phyloP scores from a whole-genome alignment of 2,797 vertebrate species.

The Cossypha niveicapilla region DNA sequence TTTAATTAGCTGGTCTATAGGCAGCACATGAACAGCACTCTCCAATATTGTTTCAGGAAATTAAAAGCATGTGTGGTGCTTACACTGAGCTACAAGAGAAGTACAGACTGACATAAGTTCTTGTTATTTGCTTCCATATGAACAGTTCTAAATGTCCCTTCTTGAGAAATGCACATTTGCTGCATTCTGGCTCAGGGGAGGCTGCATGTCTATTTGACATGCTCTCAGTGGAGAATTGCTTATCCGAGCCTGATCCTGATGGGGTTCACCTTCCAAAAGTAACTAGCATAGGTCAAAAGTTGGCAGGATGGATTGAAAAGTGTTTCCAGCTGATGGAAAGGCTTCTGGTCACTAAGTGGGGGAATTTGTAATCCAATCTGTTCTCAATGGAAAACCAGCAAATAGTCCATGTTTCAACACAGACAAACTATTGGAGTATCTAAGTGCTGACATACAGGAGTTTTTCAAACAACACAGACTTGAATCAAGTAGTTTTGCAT shows the following conservation, averaged over 20 bases:
- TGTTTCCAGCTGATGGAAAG: slow-evolving; percentile 69
- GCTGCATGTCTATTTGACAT: slow-evolving; percentile 35
- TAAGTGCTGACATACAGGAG: background rate
- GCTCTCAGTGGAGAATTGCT: slow-evolving; percentile 64
- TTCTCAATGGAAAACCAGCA: slow-evolving; percentile 25
- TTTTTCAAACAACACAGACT: background rate
- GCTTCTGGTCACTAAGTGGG: slow-evolving; percentile 50
- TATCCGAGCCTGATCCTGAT: slow-evolving; percentile 53
- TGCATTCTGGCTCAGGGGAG: background rate
- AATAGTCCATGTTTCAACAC: slow-evolving; percentile 24
- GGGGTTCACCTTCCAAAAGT: slow-evolving; percentile 72
- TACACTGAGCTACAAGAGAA: background rate
- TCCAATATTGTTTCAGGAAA: background rate
- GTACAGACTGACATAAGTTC: background rate
- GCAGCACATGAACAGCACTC: background rate
- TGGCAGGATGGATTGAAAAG: slow-evolving; percentile 70
- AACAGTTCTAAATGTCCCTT: background rate
- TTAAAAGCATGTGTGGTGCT: background rate
- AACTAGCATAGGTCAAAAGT: slow-evolving; percentile 66
- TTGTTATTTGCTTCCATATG: slow-evolving; percentile 7
- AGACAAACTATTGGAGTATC: background rate
- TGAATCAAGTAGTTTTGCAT: background rate
- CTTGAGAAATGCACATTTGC: background rate
- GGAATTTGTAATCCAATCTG: slow-evolving; percentile 64
- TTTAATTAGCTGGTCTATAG: slow-evolving; percentile 23